Percentiles rank a stretch among this genome's conserved stretches.
phyloP scores from a whole-genome alignment of 2,113 vertebrate genomes.

The Corynorhinus townsendii region DNA sequence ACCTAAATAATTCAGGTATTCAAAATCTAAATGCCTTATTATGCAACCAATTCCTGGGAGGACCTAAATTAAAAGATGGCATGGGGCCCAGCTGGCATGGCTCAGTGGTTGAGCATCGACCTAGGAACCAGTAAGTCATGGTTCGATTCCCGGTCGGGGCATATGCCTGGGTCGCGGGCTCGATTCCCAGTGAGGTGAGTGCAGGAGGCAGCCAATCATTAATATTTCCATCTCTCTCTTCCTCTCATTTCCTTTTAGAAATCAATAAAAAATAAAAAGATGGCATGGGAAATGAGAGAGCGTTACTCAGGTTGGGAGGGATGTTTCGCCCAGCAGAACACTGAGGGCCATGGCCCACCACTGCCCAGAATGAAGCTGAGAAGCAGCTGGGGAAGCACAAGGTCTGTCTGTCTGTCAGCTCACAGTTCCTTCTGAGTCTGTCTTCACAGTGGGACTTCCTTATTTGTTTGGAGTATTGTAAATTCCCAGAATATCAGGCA shows the following conservation, averaged over 20 bases:
- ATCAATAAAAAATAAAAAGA: not conserved
- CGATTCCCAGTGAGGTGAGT: too few relatives aligned
- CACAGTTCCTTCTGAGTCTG: conserved; percentile 30
- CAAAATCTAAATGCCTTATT: not conserved
- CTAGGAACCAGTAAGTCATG: too few relatives aligned
- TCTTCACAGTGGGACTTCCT: conserved; percentile 51
- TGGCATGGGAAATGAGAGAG: not conserved
- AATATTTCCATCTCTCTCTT: too few relatives aligned
- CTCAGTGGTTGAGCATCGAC: too few relatives aligned
- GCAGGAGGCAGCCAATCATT: too few relatives aligned
- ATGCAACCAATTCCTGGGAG: not conserved
- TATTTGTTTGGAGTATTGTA: conserved; percentile 58
- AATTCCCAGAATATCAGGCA: conserved; percentile 62
- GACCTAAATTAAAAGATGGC: not conserved
- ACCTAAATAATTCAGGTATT: not conserved
- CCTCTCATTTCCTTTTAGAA: too few relatives aligned
- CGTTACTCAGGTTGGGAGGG: rapidly evolving
- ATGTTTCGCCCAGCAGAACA: not conserved
- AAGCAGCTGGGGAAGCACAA: not conserved
- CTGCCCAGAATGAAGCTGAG: not conserved
- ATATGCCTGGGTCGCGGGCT: too few relatives aligned
- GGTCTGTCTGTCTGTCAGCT: not conserved
- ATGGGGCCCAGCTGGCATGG: not conserved
- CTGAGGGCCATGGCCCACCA: not conserved
- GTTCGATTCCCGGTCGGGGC: too few relatives aligned